phyloP scores from a whole-genome alignment of 1,140 invertebrate species.

The Arctopsyche grandis region DNA sequence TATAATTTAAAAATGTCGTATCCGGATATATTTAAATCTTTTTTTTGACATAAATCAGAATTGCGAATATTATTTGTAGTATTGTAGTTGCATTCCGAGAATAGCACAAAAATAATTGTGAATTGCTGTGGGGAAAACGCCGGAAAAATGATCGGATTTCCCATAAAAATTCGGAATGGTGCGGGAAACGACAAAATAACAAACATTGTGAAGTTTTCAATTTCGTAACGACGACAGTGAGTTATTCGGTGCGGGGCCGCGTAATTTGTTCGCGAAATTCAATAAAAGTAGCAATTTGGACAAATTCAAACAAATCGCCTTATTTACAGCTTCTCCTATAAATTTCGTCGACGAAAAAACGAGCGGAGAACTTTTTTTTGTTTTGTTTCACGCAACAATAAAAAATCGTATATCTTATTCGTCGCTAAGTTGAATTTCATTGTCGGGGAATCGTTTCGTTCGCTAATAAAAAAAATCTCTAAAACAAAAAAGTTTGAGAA shows the following conservation, averaged over 20 bases:
- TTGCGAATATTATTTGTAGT: too few species aligned
- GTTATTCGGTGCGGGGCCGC: neutral
- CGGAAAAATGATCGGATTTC: too few species aligned
- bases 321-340: slow-evolving; percentile 2
- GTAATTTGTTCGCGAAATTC: slow-evolving; percentile 24
- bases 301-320: slow-evolving; percentile 25
- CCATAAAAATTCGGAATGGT: too few species aligned
- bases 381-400: neutral
- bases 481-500: neutral
- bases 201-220: slow-evolving; percentile 26
- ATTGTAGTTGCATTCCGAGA: too few species aligned
- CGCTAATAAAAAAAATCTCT: neutral
- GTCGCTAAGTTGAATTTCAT: slow-evolving; percentile 12
- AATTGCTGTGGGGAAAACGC: too few species aligned
- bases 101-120: too few species aligned
- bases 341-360: neutral
- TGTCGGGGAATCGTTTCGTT: neutral
- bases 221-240: neutral
- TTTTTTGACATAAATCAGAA: too few species aligned
- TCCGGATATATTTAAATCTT: too few species aligned
- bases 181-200: neutral
- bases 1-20: too few species aligned
- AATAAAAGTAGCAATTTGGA: slow-evolving; percentile 14
- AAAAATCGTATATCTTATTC: neutral
- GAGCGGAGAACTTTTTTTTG: neutral